Evolutionary conservation across 2,797 vertebrate species (phyloP), one percentile per base, ranked within the genome.

Genomic region (Cyclura pinguis): DNA sequence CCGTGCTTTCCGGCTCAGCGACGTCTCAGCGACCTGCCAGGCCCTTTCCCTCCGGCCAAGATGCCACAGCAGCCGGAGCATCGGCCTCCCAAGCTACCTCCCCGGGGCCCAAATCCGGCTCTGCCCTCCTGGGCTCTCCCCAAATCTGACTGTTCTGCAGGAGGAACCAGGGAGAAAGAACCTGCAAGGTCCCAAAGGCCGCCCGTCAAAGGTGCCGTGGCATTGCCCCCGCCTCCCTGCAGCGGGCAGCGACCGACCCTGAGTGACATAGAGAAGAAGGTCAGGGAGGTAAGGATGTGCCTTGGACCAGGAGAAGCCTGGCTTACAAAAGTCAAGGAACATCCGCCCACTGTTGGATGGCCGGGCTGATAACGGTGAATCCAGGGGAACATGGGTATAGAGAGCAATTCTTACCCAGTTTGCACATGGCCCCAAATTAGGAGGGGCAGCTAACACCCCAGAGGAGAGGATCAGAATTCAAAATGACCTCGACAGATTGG

Each of bases 81-180:
- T 3, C 57, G 47, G 16, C 24, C 12, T 1, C 55, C 72, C 72
- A 84, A 87, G 18, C 72, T 69, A 0, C 12, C 72, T 0, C 8
- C 42, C 18, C 85, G 85, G 0, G 13, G 74, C 24, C 90, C 90
- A 0, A 87, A 91, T 42, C 47, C 90, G 0, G 73, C 85, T 0
- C 85, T 87, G 1, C 90, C 90, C 2, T 24, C 90, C 18, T 91
- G 90, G 90, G 90, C 80, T 0, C 85, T 91, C 18, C 90, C 90
- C 57, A 91, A 72, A 50, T 1, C 35, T 0, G 80, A 78, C 4
- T 14, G 9, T 12, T 20, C 85, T 2, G 0, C 24, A 0, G 80
- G 29, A 0, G 55, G 67, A 13, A 32, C 80, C 80, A 78, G 74
- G 62, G 90, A 91, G 72, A 91, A 78, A 35, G 89, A 87, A 1